A percentile compares a stretch with the other conserved stretches of the same genome.
Conservation (phyloP, 1,140 invertebrate genomes). For the Bombus impatiens region DNA sequence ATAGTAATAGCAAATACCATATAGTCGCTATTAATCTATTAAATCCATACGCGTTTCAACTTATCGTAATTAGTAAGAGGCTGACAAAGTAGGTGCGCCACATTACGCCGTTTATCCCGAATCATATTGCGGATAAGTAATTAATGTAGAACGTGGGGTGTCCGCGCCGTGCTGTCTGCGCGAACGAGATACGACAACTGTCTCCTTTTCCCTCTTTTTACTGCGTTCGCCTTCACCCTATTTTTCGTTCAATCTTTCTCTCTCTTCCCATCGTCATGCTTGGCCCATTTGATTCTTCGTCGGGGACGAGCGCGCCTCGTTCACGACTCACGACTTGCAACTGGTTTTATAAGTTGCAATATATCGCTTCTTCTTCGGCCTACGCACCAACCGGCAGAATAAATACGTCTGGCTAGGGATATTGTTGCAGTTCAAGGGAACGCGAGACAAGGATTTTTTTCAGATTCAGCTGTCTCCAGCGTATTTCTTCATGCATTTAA, state of each 20-base stretch:
- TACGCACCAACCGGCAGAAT: slow-evolving; percentile 17
- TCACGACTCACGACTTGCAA: slow-evolving; percentile 12
- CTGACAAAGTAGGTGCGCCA: slow-evolving; percentile 1
- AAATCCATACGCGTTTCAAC: neutral
- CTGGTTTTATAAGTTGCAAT: slow-evolving; percentile 45
- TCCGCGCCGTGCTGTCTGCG: slow-evolving; percentile 72
- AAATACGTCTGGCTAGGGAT: slow-evolving; percentile 25
- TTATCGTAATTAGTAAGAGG: slow-evolving; percentile 33
- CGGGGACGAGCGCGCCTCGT: slow-evolving; percentile 9
- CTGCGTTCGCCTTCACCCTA: slow-evolving; percentile 47
- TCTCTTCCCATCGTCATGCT: neutral
- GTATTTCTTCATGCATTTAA: neutral
- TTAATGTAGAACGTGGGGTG: slow-evolving; percentile 67
- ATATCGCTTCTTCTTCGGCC: slow-evolving; percentile 21
- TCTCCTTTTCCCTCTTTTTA: slow-evolving; percentile 7
- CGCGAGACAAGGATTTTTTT: neutral
- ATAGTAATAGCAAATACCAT: neutral
- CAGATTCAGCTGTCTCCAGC: neutral
- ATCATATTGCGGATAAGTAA: slow-evolving; percentile 50
- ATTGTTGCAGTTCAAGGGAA: slow-evolving; percentile 27
- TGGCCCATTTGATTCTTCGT: slow-evolving; percentile 37
- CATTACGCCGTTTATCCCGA: slow-evolving; percentile 18
- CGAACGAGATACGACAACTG: slow-evolving; percentile 60
- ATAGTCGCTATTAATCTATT: neutral
- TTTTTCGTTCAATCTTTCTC: slow-evolving; percentile 30